phyloP scores from a whole-genome alignment of 2,888 invertebrate genomes.

The Xestoiulus laeticollis region DNA sequence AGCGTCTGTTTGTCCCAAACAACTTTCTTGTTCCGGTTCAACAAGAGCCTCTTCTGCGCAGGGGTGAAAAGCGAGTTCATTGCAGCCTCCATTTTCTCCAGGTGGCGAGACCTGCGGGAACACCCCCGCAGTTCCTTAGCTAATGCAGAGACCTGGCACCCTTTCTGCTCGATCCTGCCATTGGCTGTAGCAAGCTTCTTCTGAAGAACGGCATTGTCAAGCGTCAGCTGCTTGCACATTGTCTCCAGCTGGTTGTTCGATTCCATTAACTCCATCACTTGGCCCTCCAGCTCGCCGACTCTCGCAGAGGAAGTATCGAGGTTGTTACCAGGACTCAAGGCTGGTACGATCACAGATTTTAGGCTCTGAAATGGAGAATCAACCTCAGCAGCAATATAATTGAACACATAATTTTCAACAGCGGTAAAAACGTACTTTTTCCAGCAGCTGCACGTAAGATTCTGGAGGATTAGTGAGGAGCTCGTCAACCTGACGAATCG shows the following conservation, averaged over 20 bases:
- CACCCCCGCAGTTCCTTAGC: background rate
- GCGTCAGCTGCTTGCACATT: conserved; percentile 15
- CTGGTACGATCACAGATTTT: background rate
- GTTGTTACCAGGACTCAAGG: background rate
- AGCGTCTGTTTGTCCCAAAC: conserved; percentile 15
- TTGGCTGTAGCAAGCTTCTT: conserved; percentile 21
- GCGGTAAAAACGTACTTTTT: background rate
- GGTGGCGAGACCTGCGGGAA: background rate
- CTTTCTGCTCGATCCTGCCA: background rate
- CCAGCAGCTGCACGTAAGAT: conserved; percentile 4
- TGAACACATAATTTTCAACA: background rate
- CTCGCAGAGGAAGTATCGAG: background rate
- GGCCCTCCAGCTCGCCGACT: background rate
- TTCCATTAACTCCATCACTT: background rate
- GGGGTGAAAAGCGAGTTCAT: conserved; percentile 15
- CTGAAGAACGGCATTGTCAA: background rate
- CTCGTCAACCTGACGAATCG: background rate
- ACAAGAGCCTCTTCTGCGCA: background rate
- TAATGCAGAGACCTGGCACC: background rate
- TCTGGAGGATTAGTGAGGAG: background rate
- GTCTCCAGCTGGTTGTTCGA: conserved; percentile 9
- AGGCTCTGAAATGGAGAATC: background rate
- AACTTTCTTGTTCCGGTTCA: conserved; percentile 5
- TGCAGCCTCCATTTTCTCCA: conserved; percentile 1
- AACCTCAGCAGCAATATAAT: background rate